phyloP scores from a whole-genome alignment of 2,888 invertebrate species.

The Tachina lurida region DNA sequence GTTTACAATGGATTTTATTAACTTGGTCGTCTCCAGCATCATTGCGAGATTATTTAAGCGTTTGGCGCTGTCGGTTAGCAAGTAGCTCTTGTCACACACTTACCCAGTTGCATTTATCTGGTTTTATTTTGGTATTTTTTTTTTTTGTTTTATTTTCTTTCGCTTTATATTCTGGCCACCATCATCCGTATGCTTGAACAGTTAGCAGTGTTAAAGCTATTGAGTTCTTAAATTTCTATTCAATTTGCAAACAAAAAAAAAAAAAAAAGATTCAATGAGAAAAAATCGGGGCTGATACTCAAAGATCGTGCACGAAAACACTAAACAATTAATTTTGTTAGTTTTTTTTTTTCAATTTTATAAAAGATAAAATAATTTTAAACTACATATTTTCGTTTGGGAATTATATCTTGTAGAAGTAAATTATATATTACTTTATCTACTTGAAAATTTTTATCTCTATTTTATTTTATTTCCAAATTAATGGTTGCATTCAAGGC shows the following conservation, averaged over 20 bases:
- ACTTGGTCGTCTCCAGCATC: constrained; percentile 72
- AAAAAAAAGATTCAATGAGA: neutral
- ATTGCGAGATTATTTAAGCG: constrained; percentile 41
- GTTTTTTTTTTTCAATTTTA: too few relatives aligned
- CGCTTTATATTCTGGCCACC: constrained; percentile 10
- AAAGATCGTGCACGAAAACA: constrained; percentile 22
- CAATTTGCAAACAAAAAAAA: constrained; percentile 17
- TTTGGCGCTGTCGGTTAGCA: constrained; percentile 34
- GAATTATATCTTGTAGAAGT: too few relatives aligned
- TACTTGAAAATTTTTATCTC: too few relatives aligned
- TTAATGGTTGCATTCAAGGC: too few relatives aligned
- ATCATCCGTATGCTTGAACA: constrained; percentile 30
- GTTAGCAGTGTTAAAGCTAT: constrained; percentile 31
- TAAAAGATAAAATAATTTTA: neutral
- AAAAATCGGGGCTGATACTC: constrained; percentile 2
- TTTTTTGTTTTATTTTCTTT: constrained; percentile 21
- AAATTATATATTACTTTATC: too few relatives aligned
- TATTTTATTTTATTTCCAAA: too few relatives aligned
- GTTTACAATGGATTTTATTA: constrained; percentile 80
- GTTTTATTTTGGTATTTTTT: constrained; percentile 35
- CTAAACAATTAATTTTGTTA: neutral
- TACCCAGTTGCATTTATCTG: constrained; percentile 67
- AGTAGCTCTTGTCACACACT: constrained; percentile 61
- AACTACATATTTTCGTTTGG: too few relatives aligned
- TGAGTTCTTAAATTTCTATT: constrained; percentile 62